These are phyloP conservation scores for Metridium senile DNA, from an alignment of 92 coral and sea anemone species.

Conservation along the genomic window DNA sequence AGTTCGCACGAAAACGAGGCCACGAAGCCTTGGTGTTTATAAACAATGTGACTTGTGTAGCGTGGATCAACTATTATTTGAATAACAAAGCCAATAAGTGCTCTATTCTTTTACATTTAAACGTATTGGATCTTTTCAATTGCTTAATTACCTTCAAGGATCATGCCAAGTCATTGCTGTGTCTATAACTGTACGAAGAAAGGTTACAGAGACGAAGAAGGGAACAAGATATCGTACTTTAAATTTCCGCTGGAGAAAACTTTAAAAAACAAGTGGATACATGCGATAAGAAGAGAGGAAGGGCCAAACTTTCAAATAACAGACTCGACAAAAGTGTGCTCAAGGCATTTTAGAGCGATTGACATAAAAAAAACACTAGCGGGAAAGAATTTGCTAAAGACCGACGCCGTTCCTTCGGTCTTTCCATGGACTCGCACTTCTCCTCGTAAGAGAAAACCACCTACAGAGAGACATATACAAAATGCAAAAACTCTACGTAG, in stretches of 20 bases:
- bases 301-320: conserved; percentile 47
- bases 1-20: too few species aligned
- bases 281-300: conserved; percentile 61
- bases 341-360: conserved; percentile 58
- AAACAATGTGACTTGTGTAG: too few species aligned
- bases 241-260: conserved; percentile 48
- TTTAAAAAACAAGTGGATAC: conserved; percentile 55
- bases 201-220: conserved; percentile 37
- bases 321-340: conserved; percentile 48
- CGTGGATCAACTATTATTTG: too few species aligned
- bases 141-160: too few species aligned
- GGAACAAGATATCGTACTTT: conserved; percentile 40
- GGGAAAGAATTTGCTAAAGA: conserved; percentile 41
- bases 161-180: conserved; percentile 4
- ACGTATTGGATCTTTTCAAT: too few species aligned
- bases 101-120: too few species aligned
- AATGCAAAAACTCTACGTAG: neutral
- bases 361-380: conserved; percentile 60
- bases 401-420: conserved; percentile 67
- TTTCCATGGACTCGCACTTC: conserved; percentile 59
- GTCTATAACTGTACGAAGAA: neutral
- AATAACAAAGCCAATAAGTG: too few species aligned
- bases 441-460: conserved; percentile 63
- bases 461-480: conserved; percentile 1
- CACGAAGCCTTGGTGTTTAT: too few species aligned